Evolutionary conservation across 1,140 invertebrate genomes (phyloP).

Genomic region (Dendrolimus kikuchii): DNA sequence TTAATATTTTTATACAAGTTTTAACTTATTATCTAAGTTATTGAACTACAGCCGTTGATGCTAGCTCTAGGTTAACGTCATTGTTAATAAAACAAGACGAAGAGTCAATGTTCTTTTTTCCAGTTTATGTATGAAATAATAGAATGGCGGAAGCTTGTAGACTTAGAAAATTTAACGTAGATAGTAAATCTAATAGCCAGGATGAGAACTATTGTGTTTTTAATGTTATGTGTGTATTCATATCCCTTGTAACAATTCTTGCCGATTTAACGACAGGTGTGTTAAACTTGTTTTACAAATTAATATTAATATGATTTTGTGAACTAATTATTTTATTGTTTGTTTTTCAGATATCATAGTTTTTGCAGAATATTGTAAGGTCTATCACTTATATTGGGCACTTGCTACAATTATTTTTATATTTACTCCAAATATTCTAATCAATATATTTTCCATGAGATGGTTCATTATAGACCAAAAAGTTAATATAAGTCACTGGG

Average conservation of each 20-base stretch:
- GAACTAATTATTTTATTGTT: conserved; percentile 2
- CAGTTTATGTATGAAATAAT: conserved; percentile 20
- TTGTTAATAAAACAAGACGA: neutral
- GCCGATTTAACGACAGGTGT: conserved; percentile 62
- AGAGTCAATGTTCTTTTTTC: conserved; percentile 7
- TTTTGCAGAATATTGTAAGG: conserved; percentile 61
- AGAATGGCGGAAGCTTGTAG: conserved; percentile 63
- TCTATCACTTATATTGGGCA: conserved; percentile 52
- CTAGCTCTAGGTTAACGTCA: too few species aligned
- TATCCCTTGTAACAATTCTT: conserved; percentile 60
- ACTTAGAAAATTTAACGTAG: conserved; percentile 34
- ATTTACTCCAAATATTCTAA: conserved; percentile 50
- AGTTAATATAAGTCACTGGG: conserved; percentile 44
- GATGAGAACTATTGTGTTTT: conserved; percentile 63
- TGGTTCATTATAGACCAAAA: conserved; percentile 54
- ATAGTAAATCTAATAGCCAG: conserved; percentile 39
- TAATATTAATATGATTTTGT: conserved; percentile 2
- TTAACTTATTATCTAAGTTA: too few species aligned
- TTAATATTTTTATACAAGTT: too few species aligned
- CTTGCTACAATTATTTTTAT: conserved; percentile 52
- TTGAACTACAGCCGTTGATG: too few species aligned
- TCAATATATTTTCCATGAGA: conserved; percentile 60
- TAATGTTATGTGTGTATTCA: conserved; percentile 63
- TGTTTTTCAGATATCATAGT: conserved; percentile 56
- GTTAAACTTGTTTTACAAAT: conserved; percentile 10